Conservation (phyloP, 2,113 vertebrate genomes). For the Myanophis thanlyinensis region DNA sequence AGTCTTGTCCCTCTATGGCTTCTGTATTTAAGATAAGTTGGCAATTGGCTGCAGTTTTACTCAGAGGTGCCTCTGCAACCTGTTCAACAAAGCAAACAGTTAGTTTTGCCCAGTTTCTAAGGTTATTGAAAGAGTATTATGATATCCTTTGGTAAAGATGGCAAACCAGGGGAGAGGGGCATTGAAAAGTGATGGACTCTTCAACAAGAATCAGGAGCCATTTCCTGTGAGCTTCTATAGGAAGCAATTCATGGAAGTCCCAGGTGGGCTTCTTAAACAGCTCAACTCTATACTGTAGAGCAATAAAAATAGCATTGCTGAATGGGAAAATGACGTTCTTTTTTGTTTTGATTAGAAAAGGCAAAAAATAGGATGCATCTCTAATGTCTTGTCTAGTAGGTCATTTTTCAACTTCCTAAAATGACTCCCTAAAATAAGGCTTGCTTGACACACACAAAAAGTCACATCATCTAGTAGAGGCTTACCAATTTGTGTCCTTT, state of each 20-base stretch:
- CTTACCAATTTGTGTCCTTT: background rate
- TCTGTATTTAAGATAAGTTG: background rate
- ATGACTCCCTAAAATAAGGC: background rate
- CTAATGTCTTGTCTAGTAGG: background rate
- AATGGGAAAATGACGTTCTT: background rate
- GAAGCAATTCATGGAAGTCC: background rate
- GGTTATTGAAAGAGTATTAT: background rate
- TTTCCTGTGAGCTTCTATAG: background rate
- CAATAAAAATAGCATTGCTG: background rate
- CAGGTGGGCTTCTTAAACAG: background rate
- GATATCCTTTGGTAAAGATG: background rate
- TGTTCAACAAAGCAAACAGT: background rate
- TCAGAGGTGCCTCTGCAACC: background rate
- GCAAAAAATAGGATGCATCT: background rate
- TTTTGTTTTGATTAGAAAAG: background rate
- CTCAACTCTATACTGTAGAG: background rate
- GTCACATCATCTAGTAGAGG: background rate
- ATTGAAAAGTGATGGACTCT: background rate
- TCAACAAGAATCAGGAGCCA: background rate
- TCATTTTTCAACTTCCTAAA: background rate
- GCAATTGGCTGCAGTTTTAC: background rate
- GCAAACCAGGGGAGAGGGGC: background rate
- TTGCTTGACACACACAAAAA: background rate
- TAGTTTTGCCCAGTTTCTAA: background rate
- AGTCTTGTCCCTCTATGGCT: too few relatives aligned